Conservation (phyloP, 2,888 invertebrate genomes). For the Agriopis marginaria region DNA sequence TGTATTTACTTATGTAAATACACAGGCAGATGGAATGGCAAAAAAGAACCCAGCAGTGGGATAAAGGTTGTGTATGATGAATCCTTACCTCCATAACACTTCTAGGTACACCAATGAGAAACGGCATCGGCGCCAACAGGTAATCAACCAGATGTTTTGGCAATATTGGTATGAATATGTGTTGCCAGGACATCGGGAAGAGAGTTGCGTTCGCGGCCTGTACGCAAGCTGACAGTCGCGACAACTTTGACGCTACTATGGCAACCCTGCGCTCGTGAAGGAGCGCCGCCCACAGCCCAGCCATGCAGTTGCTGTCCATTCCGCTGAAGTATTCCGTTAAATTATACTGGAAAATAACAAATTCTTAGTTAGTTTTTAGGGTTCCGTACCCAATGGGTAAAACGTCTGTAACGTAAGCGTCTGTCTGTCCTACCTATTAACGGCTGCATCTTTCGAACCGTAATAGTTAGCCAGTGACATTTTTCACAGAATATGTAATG, state of each 20-base stretch:
- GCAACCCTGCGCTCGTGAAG: constrained; percentile 97
- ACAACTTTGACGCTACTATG: constrained; percentile 95
- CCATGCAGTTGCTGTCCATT: constrained; percentile 97
- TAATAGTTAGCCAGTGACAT: no score
- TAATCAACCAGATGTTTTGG: constrained; percentile 96
- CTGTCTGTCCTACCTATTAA: no score
- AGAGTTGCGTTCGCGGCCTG: constrained; percentile 97
- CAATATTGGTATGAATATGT: constrained; percentile 98
- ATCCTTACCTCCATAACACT: constrained; percentile 91
- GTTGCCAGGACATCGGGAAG: constrained; percentile 99
- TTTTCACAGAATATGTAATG: no score
- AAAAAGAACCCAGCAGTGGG: background rate
- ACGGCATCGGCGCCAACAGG: constrained; percentile 98
- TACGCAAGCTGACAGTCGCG: constrained; percentile 95
- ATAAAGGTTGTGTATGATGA: background rate
- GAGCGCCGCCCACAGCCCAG: constrained; percentile 97
- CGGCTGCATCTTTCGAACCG: no score
- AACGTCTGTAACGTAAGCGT: no score
- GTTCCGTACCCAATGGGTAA: no score
- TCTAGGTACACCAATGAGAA: constrained; percentile 97
- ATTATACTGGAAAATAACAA: constrained; percentile 91
- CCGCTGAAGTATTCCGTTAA: constrained; percentile 99
- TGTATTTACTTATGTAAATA: no score
- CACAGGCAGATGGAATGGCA: no score
- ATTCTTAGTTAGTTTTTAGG: background rate